Evolutionary conservation across 2,888 invertebrate species (phyloP), one percentile per base, ranked within the genome.

Genomic region (Arctia plantaginis): DNA sequence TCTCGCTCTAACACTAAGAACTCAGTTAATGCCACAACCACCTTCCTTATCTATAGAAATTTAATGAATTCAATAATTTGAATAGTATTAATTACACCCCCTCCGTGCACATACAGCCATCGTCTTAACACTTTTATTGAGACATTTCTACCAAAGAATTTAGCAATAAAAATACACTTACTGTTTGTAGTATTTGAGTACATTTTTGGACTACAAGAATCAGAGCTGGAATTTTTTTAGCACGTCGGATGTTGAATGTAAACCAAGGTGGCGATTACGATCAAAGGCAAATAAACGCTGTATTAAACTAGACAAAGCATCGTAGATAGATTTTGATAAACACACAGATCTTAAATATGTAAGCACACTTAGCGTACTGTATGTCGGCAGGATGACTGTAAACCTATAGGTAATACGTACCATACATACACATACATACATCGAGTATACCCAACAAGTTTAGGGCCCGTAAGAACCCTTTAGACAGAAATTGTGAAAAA

Each of bases 281-380:
- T 72, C 66, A 76, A 70, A 73, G 67, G n/a, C 65, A 79, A 80
- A 82, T 80, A 76, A 77, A 79, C 73, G 47, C 30, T 13, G 76
- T 55, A 51, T 73, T 27, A 20, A 33, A 72, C 68, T 27, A 77
- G 74, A 84, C 76, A 75, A 80, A 80, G 72, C 77, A 75, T 74
- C 62, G 73, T 74, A 66, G 66, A n/a, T 59, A 27, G 39, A 68
- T 67, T 75, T 65, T 62, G 33, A 62, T 33, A 35, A 51, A 64
- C 65, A 44, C 72, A 79, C 66, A 75, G 55, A 30, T 20, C 3
- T 13, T 72, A 15, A 66, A 30, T 41, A 35, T n/a, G 41, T n/a
- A 13, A 7, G 20, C 30, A 20, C 20, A 62, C 30, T 62, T n/a
- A 10, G 41, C 59, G 59, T 39, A 59, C 18, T 62, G n/a, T n/a